These are phyloP conservation scores for Litoditis marina DNA, from an alignment of 2,888 invertebrate species.

Conservation along the genomic window DNA sequence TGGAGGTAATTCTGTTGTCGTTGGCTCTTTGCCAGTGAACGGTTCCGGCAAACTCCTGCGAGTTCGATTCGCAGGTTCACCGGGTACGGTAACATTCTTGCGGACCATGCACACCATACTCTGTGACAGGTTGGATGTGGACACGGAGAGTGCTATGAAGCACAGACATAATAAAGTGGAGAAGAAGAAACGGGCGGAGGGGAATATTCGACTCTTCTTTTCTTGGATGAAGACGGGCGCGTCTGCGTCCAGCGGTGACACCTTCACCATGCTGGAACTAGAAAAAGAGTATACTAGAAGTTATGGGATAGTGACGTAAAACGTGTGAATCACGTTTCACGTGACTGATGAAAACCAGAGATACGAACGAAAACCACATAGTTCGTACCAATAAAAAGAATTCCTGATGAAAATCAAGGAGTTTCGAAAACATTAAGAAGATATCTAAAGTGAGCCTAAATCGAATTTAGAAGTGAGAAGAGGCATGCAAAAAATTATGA, in stretches of 20 bases:
- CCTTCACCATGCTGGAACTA: conserved; percentile 10
- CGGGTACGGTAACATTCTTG: conserved; percentile 16
- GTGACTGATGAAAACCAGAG: too few species aligned
- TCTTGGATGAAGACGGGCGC: conserved; percentile 10
- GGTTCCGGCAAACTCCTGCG: conserved; percentile 5
- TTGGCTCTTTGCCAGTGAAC: neutral
- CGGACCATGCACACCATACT: conserved; percentile 56
- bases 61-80: conserved; percentile 4
- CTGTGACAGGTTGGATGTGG: conserved; percentile 39
- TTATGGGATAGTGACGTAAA: too few species aligned
- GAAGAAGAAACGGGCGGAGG: conserved; percentile 47
- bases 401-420: too few species aligned
- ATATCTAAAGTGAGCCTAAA: too few species aligned
- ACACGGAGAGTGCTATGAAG: conserved; percentile 49
- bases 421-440: too few species aligned
- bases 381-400: too few species aligned
- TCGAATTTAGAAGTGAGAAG: too few species aligned
- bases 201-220: conserved; percentile 38
- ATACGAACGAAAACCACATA: too few species aligned
- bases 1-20: neutral
- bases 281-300: neutral
- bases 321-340: too few species aligned
- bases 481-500: too few species aligned
- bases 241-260: conserved; percentile 11
- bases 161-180: conserved; percentile 52